Percentiles rank a stretch among this genome's conserved stretches.
Evolutionary conservation across 1,140 invertebrate species (phyloP).

Genomic region (Chymomyza costata): DNA sequence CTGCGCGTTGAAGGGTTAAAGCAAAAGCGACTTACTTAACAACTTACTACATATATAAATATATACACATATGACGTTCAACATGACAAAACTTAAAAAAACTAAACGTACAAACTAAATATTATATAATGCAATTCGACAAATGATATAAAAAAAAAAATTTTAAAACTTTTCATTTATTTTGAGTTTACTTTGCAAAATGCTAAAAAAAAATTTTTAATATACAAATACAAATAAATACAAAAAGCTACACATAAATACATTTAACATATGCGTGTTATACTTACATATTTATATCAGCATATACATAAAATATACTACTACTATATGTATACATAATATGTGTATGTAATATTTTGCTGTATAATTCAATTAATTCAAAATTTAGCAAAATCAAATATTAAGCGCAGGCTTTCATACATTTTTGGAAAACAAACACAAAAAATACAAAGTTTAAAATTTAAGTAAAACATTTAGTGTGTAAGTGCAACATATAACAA

Average conservation of each 20-base stretch:
- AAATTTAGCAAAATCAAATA: slow-evolving; percentile 23
- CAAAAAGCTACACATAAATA: slow-evolving; percentile 27
- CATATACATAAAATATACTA: slow-evolving; percentile 4
- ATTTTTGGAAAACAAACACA: slow-evolving; percentile 54
- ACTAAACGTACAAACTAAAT: slow-evolving; percentile 4
- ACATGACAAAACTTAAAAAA: slow-evolving; percentile 21
- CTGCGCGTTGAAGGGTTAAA: too few species aligned
- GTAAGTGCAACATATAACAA: slow-evolving; percentile 44
- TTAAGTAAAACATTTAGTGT: slow-evolving; percentile 32
- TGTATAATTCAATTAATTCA: slow-evolving; percentile 41
- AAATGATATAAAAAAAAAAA: slow-evolving; percentile 6
- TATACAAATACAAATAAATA: slow-evolving; percentile 72
- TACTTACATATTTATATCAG: slow-evolving; percentile 21
- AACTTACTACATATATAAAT: not conserved
- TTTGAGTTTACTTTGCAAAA: slow-evolving; percentile 34
- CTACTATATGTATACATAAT: too few species aligned
- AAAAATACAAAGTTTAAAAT: slow-evolving; percentile 12
- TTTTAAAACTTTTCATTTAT: slow-evolving; percentile 6
- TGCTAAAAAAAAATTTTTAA: too few species aligned
- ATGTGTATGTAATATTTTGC: slow-evolving; percentile 4
- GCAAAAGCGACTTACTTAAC: not conserved
- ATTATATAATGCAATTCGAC: too few species aligned
- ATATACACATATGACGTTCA: slow-evolving; percentile 43
- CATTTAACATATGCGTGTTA: slow-evolving; percentile 27
- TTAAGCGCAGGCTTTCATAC: slow-evolving; percentile 66